These are phyloP conservation scores for Leuciscus idus DNA, from an alignment of 2,113 vertebrate genomes.

Conservation along the genomic window DNA sequence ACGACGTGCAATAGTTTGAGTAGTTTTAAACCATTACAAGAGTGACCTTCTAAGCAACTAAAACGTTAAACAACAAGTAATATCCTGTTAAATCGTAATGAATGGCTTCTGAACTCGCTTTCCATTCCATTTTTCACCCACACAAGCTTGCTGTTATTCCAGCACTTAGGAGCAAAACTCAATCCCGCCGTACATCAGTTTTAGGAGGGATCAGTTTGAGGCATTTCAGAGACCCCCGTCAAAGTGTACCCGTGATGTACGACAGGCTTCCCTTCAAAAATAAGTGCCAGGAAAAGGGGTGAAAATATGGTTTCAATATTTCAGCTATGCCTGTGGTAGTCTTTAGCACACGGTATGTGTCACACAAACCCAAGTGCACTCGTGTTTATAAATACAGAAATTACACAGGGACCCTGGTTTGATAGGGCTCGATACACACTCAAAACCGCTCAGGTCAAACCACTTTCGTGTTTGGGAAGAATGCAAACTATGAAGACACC, in stretches of 20 bases:
- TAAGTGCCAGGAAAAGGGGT: slow-evolving; percentile 12
- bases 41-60: slow-evolving; percentile 14
- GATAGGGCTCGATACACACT: slow-evolving; percentile 68
- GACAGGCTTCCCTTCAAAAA: slow-evolving; percentile 21
- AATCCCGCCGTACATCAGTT: slow-evolving; percentile 5
- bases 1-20: slow-evolving; percentile 7
- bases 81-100: slow-evolving; percentile 28
- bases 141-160: not conserved
- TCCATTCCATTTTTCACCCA: slow-evolving; percentile 5
- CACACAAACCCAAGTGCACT: slow-evolving; percentile 69
- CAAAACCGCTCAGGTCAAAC: slow-evolving; percentile 77
- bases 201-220: slow-evolving; percentile 3
- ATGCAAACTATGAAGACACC: slow-evolving; percentile 79
- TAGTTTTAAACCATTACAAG: slow-evolving; percentile 33
- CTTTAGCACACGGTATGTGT: slow-evolving; percentile 63
- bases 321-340: slow-evolving; percentile 62
- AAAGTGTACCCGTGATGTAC: slow-evolving; percentile 4
- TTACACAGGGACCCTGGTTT: slow-evolving; percentile 72
- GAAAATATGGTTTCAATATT: slow-evolving; percentile 78
- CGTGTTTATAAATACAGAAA: slow-evolving; percentile 70
- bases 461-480: slow-evolving; percentile 76
- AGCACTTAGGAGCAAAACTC: not conserved
- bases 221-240: slow-evolving; percentile 26
- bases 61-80: slow-evolving; percentile 25
- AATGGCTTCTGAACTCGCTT: slow-evolving; percentile 33